A percentile compares a stretch with the other conserved stretches of the same genome.
Conservation (phyloP, 53 echinoderm and acorn worm genomes). For the Antedon mediterranea region DNA sequence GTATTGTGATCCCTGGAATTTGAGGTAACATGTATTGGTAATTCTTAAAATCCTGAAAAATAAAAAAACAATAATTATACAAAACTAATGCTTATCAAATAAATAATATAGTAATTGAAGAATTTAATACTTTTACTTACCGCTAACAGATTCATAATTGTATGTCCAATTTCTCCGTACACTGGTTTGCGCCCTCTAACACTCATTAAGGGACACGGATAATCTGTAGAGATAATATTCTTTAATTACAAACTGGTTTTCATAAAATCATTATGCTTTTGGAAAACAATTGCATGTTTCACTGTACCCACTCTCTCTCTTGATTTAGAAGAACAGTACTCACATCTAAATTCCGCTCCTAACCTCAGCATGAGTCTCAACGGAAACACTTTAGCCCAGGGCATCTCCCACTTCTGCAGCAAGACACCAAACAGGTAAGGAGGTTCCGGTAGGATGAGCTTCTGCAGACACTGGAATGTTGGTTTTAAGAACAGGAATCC, state of each 20-base stretch:
- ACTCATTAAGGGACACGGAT: constrained; percentile 97
- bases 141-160: constrained; percentile 94
- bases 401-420: constrained; percentile 94
- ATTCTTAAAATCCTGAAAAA: constrained; percentile 90
- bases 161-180: constrained; percentile 94
- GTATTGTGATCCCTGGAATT: constrained; percentile 78
- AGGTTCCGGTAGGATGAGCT: constrained; percentile 74
- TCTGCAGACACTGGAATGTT: constrained; percentile 82
- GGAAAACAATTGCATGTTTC: not conserved
- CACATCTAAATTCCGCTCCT: constrained; percentile 96
- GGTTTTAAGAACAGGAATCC: constrained; percentile 90
- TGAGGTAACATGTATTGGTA: constrained; percentile 95
- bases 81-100: too few species aligned
- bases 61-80: not conserved
- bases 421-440: constrained; percentile 85
- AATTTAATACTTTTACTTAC: constrained; percentile 29
- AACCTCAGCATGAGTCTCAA: constrained; percentile 76
- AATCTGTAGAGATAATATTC: constrained; percentile 34
- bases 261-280: not conserved
- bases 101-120: not conserved
- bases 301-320: not conserved
- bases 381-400: constrained; percentile 97
- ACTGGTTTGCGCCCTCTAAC: constrained; percentile 86
- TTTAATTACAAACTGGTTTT: not conserved
- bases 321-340: constrained; percentile 13